Percentiles rank a stretch among this genome's conserved stretches.
Evolutionary conservation across 2,888 invertebrate genomes (phyloP).

Genomic region (Cataglyphis altisquamis): DNA sequence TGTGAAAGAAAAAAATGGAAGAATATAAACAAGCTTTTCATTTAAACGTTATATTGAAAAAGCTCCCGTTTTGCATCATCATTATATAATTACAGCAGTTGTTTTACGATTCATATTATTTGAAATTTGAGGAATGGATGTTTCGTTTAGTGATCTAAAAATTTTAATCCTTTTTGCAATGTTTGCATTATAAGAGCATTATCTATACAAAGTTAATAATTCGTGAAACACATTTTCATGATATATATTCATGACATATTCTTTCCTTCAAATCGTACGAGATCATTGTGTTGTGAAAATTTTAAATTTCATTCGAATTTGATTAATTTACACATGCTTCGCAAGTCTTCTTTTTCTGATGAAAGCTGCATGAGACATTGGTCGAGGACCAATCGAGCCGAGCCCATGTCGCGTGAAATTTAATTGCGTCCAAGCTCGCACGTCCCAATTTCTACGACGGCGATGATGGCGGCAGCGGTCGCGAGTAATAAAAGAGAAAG

Average conservation of each 20-base stretch:
- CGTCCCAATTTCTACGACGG: constrained; percentile 44
- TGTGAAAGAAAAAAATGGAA: background rate
- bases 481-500: background rate
- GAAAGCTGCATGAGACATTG: background rate
- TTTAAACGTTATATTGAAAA: background rate
- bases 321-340: background rate
- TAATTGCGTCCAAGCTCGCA: constrained; percentile 70
- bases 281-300: background rate
- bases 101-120: background rate
- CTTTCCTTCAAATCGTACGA: background rate
- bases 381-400: constrained; percentile 57
- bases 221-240: background rate
- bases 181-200: background rate
- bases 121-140: background rate
- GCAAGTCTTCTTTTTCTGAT: background rate
- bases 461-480: background rate
- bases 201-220: background rate
- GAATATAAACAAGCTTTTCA: constrained; percentile 15
- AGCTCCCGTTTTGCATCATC: background rate
- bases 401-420: constrained; percentile 74
- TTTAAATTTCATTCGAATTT: background rate
- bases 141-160: background rate
- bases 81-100: background rate
- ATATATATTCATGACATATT: no score
- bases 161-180: background rate